Conservation (phyloP, 92 coral and sea anemone species). For the Epizoanthus illoricatus region DNA sequence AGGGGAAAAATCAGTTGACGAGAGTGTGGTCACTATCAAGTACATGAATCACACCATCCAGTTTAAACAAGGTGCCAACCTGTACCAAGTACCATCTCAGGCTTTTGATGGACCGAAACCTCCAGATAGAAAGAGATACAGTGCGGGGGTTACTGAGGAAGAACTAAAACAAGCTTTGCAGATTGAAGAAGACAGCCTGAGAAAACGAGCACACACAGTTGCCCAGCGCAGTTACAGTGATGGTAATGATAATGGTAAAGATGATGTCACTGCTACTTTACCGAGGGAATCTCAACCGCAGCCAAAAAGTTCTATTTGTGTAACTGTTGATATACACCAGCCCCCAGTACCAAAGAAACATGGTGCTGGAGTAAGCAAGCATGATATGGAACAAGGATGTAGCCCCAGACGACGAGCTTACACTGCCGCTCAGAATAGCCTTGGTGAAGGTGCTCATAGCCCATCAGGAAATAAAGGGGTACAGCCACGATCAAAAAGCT, state of each 20-base stretch:
- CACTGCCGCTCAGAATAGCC: background rate
- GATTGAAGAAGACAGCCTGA: constrained; percentile 3
- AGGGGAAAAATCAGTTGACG: constrained; percentile 43
- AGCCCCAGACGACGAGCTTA: constrained; percentile 13
- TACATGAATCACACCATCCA: constrained; percentile 42
- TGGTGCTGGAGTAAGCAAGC: too few species aligned
- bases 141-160: constrained; percentile 10
- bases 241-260: constrained; percentile 2
- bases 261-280: too few species aligned
- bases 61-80: constrained; percentile 36
- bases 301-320: constrained; percentile 23
- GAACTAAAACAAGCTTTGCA: constrained; percentile 25
- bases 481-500: background rate
- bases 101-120: background rate
- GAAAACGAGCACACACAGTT: constrained; percentile 22
- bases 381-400: background rate
- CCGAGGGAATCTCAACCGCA: background rate
- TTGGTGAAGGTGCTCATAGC: background rate
- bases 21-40: constrained; percentile 40
- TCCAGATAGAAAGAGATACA: background rate
- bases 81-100: constrained; percentile 30
- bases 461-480: background rate
- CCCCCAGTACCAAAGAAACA: constrained; percentile 25
- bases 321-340: constrained; percentile 22
- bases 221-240: constrained; percentile 19